Evolutionary conservation across 2,888 invertebrate species (phyloP).

Genomic region (Euplexia lucipara): DNA sequence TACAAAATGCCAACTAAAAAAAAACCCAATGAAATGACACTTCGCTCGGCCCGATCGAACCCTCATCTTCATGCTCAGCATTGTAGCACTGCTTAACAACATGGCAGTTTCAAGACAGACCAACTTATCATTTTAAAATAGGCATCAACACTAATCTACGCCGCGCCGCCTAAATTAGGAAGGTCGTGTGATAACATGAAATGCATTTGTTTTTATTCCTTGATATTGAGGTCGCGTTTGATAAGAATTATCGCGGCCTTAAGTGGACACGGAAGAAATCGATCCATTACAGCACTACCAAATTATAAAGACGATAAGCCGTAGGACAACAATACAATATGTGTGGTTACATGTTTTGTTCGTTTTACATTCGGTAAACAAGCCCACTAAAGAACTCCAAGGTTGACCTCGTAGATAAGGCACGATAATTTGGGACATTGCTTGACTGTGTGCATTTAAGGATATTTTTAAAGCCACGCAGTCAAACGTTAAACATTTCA

Average conservation of each 20-base stretch:
- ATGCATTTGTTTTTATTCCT: constrained; percentile 78
- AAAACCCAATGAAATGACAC: too few relatives aligned
- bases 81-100: too few relatives aligned
- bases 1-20: too few relatives aligned
- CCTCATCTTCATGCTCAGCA: too few relatives aligned
- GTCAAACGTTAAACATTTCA: constrained; percentile 42
- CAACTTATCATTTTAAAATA: constrained; percentile 24
- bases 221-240: constrained; percentile 78
- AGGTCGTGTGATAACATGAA: constrained; percentile 79
- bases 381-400: constrained; percentile 85
- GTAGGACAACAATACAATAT: constrained; percentile 47
- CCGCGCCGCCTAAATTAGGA: constrained; percentile 70
- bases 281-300: constrained; percentile 75
- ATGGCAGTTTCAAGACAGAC: neutral
- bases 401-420: constrained; percentile 88
- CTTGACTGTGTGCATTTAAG: constrained; percentile 74
- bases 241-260: constrained; percentile 84
- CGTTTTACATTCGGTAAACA: constrained; percentile 81
- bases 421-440: constrained; percentile 86
- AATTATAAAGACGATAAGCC: constrained; percentile 72
- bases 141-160: constrained; percentile 52
- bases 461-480: constrained; percentile 70
- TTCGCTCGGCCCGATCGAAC: too few relatives aligned
- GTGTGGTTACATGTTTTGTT: constrained; percentile 75
- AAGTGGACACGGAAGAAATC: constrained; percentile 84